Base-by-base conservation (phyloP, 2,113 vertebrate species). In the Prunella himalayana region DNA sequence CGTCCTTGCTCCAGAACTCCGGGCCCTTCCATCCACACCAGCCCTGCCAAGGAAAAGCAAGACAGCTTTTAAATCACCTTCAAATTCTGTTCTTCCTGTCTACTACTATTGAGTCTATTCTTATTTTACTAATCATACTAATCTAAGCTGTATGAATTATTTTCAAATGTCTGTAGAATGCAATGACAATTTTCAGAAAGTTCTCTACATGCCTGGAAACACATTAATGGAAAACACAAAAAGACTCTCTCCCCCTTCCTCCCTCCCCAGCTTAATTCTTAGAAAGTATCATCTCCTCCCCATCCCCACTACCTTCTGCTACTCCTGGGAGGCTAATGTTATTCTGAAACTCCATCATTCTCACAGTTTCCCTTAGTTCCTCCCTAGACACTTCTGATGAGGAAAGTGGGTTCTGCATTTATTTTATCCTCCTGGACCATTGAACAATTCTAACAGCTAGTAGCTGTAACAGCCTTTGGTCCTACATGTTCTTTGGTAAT, bases 11-110 rank as follows among this genome's bases (percentile, higher is more conserved):
- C 99, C 99, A 99, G 68, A 99, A 99, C 39, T 99, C 99, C 0
- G 98, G 97, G 61, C 98, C 98, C 91, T 99, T 99, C 99, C 99
- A 99, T 90, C 99, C 99, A 94, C 99, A 99, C 99, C 99, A 99
- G 75, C 99, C 99, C 99, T 99, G 95, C 45, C 61, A 91, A 94
- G 79, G 84, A 82, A 94, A 72, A 88, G 90, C 25, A 88, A 86
- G 35, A 92, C 0, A 54, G 9, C 4, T 4, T 61, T 94, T 44
- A 79, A 33, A 57, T 81, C 69, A 20, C 30, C 31, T 63, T 28
- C 0, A 0, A 47, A 45, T 59, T 49, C 39, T 27, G 6, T 9
- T 71, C 70, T 91, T 68, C 39, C 13, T 50, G 13, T 8, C 33
- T 56, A 33, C 33, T 39, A 6, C 33, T 30, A 61, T 3, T 42